Conservation (phyloP, 1,140 invertebrate genomes). For the Phortica variegata region DNA sequence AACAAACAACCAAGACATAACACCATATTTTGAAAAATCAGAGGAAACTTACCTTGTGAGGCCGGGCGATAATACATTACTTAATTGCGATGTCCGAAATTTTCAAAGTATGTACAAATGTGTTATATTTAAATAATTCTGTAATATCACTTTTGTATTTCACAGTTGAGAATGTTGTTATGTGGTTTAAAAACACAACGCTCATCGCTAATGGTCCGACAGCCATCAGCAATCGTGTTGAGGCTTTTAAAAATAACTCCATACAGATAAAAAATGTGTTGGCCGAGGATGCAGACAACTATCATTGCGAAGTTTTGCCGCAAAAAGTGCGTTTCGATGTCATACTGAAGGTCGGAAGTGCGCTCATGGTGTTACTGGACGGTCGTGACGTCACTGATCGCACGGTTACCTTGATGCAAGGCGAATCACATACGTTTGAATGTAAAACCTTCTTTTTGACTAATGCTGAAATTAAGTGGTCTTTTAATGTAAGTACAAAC, state of each 20-base stretch:
- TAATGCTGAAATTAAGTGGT: conserved; percentile 42
- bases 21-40: conserved; percentile 37
- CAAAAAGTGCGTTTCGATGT: conserved; percentile 33
- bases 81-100: conserved; percentile 44
- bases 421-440: conserved; percentile 41
- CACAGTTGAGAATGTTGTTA: conserved; percentile 37
- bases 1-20: neutral
- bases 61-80: conserved; percentile 32
- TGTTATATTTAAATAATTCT: neutral
- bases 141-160: neutral
- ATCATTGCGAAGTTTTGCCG: conserved; percentile 43
- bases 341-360: conserved; percentile 26
- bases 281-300: conserved; percentile 38
- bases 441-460: conserved; percentile 32
- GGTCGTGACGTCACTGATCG: conserved; percentile 47
- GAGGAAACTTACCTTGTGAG: conserved; percentile 24
- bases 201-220: conserved; percentile 31
- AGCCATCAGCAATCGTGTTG: conserved; percentile 24
- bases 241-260: conserved; percentile 39
- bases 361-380: conserved; percentile 38
- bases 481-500: conserved; percentile 41
- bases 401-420: conserved; percentile 46
- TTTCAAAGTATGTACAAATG: conserved; percentile 26
- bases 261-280: conserved; percentile 27
- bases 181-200: conserved; percentile 44